Evolutionary conservation across 2,888 invertebrate species (phyloP), one percentile per base, ranked within the genome.

Genomic region (Acrobeloides nanus): DNA sequence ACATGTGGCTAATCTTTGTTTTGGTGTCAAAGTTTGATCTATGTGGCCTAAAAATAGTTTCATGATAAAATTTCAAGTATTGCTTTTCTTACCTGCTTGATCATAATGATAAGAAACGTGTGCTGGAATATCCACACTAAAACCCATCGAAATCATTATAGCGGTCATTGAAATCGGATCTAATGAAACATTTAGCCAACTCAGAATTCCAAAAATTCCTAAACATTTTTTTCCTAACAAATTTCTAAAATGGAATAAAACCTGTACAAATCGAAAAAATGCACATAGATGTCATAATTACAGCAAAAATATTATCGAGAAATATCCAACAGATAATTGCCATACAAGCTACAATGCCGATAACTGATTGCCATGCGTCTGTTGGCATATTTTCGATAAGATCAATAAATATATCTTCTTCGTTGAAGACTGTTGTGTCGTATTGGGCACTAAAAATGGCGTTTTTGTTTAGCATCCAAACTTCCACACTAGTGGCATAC

Each of bases 321-420:
- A 70, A 70, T 24, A 67, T 51, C 47, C 63, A 66, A 41, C 70
- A 70, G 37, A 70, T 61, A 25, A 59, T 44, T 7, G 59, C 69
- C 70, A 70, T 70, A 45, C 70, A 69, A 15, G 62, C 50, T 31
- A 15, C 64, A 41, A 24, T 65, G 61, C 56, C 48, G 12, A 51
- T 42, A 20, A 52, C 50, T 15, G 58, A 58, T 51, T 67, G 18
- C 70, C 71, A 71, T 31, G 72, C 64, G 44, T 71, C 71, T 3
- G 65, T 68, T 20, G 65, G 64, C 70, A 71, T 71, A 42, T 71
- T 71, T 33, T 71, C 70, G 32, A 71, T 66, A n/a, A 71, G 55
- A 54, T 71, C 71, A 26, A 69, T 49, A 39, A 66, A 70, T 38
- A 68, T 57, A 34, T 61, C 70, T 33, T 71, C 71, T 31, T 71